Conservation (phyloP, 1,140 invertebrate genomes). For the Orussus abietinus region DNA sequence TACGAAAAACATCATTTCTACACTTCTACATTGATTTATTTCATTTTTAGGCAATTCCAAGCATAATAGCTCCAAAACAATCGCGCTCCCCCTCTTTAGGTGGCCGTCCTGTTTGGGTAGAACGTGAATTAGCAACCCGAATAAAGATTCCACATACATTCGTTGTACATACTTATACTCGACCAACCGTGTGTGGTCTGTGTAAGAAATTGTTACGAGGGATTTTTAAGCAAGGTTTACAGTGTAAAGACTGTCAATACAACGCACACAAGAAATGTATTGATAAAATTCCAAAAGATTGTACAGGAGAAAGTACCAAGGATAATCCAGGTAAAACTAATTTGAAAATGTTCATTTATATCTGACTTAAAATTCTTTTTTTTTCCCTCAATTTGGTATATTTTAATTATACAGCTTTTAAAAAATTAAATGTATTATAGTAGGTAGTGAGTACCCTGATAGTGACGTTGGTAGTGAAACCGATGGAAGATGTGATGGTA, state of each 20-base stretch:
- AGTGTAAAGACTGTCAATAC: slow-evolving; percentile 98
- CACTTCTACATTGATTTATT: slow-evolving; percentile 9
- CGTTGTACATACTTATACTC: slow-evolving; percentile 87
- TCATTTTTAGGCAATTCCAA: slow-evolving; percentile 39
- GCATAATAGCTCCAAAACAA: slow-evolving; percentile 47
- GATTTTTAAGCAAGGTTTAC: slow-evolving; percentile 93
- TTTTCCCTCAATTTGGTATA: not conserved
- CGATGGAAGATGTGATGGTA: slow-evolving; percentile 51
- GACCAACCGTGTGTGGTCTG: slow-evolving; percentile 92
- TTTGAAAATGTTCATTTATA: slow-evolving; percentile 2
- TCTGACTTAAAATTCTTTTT: not conserved
- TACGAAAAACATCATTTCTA: slow-evolving; percentile 13
- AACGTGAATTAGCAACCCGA: slow-evolving; percentile 65
- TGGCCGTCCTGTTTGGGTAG: slow-evolving; percentile 71
- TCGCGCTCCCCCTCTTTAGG: slow-evolving; percentile 72
- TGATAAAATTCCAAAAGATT: slow-evolving; percentile 92
- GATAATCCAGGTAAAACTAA: slow-evolving; percentile 50
- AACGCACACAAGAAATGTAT: slow-evolving; percentile 98
- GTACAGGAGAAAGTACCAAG: slow-evolving; percentile 75
- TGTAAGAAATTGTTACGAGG: slow-evolving; percentile 95
- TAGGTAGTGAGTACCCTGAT: slow-evolving; percentile 61
- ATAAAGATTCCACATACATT: slow-evolving; percentile 91
- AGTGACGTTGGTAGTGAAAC: slow-evolving; percentile 64
- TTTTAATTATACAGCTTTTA: slow-evolving; percentile 9
- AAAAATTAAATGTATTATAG: slow-evolving; percentile 10